A percentile compares a stretch with the other conserved stretches of the same genome.
Conservation (phyloP, 1,140 invertebrate genomes). For the Pogonus chalceus region DNA sequence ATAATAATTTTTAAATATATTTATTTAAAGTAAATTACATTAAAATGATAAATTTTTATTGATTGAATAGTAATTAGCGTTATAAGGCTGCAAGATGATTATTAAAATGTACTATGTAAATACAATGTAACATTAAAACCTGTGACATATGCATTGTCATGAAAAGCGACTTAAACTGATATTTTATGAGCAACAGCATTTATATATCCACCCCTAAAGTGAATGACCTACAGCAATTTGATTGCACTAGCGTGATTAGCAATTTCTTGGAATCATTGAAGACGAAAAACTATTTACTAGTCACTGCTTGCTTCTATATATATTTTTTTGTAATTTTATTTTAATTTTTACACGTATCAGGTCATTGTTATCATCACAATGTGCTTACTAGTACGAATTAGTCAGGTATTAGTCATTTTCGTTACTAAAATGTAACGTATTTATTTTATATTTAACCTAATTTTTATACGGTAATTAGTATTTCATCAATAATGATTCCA, state of each 20-base stretch:
- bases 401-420: no score
- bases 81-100: background rate
- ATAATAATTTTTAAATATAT: background rate
- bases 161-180: background rate
- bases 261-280: background rate
- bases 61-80: background rate
- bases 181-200: background rate
- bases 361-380: no score
- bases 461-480: no score
- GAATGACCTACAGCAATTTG: slow-evolving; percentile 4
- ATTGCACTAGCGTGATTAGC: slow-evolving; percentile 6
- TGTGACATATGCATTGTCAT: background rate
- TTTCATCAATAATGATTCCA: background rate
- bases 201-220: background rate
- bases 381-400: no score
- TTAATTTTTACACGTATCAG: no score
- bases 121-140: background rate
- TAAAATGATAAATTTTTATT: slow-evolving; percentile 1
- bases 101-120: slow-evolving; percentile 2
- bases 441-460: no score
- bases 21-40: slow-evolving; percentile 5
- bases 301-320: background rate
- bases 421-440: no score
- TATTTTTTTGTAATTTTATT: background rate
- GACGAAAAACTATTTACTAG: background rate